Evolutionary conservation across 2,113 vertebrate genomes (phyloP).

Genomic region (Electrona antarctica): DNA sequence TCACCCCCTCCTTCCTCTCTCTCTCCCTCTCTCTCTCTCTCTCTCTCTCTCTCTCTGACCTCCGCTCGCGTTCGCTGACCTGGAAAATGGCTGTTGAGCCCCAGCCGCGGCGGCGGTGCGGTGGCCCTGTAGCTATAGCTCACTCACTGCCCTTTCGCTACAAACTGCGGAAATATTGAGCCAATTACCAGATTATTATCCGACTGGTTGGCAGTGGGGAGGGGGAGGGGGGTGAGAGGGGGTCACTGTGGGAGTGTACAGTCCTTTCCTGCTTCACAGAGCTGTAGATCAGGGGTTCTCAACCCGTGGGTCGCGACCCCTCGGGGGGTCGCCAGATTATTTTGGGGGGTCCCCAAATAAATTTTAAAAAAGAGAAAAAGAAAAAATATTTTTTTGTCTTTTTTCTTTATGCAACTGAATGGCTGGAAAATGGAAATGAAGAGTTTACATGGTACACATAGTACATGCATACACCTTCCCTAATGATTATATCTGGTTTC

Average conservation of each 20-base stretch:
- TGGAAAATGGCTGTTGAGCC: constrained; percentile 72
- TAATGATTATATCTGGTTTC: no score
- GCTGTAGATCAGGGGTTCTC: no score
- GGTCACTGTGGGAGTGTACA: constrained; percentile 59
- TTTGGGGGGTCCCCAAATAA: no score
- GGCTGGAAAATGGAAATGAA: no score
- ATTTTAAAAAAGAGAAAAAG: no score
- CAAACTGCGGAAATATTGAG: constrained; percentile 79
- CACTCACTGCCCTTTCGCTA: constrained; percentile 26
- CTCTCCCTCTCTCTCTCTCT: constrained; percentile 25
- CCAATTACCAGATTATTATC: constrained; percentile 83
- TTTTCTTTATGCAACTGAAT: no score
- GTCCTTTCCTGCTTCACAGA: constrained; percentile 41
- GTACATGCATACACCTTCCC: no score
- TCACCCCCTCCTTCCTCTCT: constrained; percentile 32
- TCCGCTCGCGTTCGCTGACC: constrained; percentile 67
- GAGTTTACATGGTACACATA: no score
- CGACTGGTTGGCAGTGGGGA: constrained; percentile 5
- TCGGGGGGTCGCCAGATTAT: no score
- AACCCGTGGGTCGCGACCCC: no score
- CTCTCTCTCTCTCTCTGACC: no score
- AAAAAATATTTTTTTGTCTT: no score
- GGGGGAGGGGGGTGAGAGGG: constrained; percentile 44
- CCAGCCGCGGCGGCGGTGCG: constrained; percentile 39
- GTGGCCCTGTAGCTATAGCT: constrained; percentile 20